These are phyloP conservation scores for Xestia rhomboidea DNA, from an alignment of 2,888 invertebrate species.

Conservation along the genomic window DNA sequence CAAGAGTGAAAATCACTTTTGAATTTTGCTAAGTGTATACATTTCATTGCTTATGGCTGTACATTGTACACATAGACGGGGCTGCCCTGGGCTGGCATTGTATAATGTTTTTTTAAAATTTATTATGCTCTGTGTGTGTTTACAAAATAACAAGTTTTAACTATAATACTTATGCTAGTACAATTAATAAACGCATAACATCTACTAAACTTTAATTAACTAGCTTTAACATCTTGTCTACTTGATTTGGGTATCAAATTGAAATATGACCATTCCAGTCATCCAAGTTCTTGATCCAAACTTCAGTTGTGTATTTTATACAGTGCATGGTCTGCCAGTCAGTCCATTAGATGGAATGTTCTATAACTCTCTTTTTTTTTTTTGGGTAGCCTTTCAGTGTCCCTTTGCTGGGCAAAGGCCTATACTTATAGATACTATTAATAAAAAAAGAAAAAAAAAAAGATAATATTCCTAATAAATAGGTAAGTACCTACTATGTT, in stretches of 20 bases:
- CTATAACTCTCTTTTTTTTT: not conserved
- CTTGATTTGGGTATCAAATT: not conserved
- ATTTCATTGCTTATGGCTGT: not conserved
- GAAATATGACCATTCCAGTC: not conserved
- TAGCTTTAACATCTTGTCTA: not conserved
- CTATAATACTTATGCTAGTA: not conserved
- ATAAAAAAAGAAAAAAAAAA: not conserved
- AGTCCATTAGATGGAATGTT: slow-evolving; percentile 11
- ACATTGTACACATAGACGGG: not conserved
- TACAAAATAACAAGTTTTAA: not conserved
- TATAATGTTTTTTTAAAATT: not conserved
- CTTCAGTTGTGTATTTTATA: too few relatives aligned
- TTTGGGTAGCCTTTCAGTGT: not conserved
- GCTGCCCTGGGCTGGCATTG: not conserved
- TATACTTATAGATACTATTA: too few relatives aligned
- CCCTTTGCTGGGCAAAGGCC: not conserved
- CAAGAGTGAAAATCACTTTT: not conserved
- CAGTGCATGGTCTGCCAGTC: not conserved
- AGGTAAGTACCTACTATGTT: not conserved
- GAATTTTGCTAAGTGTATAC: not conserved
- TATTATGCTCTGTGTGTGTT: not conserved
- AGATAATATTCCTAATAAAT: not conserved
- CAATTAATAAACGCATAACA: not conserved
- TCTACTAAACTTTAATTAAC: too few relatives aligned
- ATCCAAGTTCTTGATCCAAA: not conserved